A percentile compares a stretch with the other conserved stretches of the same genome.
Evolutionary conservation across 2,113 vertebrate species (phyloP).

Genomic region (Anarrhichthys ocellatus): DNA sequence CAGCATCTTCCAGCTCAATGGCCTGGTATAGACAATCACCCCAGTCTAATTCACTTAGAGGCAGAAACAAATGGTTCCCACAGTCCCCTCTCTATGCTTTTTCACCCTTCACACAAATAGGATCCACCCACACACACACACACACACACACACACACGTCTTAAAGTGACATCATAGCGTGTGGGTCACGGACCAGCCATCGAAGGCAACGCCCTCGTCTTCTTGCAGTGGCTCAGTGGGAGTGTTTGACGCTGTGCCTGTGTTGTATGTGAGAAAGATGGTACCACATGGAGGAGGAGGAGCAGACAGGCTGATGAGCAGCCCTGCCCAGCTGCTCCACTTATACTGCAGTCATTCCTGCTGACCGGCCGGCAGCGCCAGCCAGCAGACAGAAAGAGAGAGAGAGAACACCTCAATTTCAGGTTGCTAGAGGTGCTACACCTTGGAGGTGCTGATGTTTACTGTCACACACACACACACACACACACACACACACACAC

Average conservation of each 20-base stretch:
- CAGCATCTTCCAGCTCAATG: slow-evolving; percentile 30
- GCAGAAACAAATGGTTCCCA: slow-evolving; percentile 36
- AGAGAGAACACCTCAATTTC: not conserved
- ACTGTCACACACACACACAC: not conserved
- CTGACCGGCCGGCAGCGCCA: slow-evolving; percentile 68
- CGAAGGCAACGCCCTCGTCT: slow-evolving; percentile 58
- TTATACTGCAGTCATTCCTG: slow-evolving; percentile 73
- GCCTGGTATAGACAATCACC: slow-evolving; percentile 14
- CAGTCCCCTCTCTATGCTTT: slow-evolving; percentile 6
- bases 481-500: not conserved
- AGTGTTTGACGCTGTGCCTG: slow-evolving; percentile 25
- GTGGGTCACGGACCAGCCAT: slow-evolving; percentile 52
- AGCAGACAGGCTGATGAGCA: slow-evolving; percentile 63
- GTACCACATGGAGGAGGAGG: slow-evolving; percentile 69
- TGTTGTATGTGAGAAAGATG: slow-evolving; percentile 41
- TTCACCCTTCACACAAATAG: not conserved
- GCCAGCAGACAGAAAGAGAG: slow-evolving; percentile 11
- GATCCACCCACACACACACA: not conserved
- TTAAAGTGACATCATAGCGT: slow-evolving; percentile 52
- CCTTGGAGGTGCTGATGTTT: slow-evolving; percentile 16
- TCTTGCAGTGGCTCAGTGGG: slow-evolving; percentile 40
- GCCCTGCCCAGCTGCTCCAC: slow-evolving; percentile 68
- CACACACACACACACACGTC: slow-evolving; percentile 3
- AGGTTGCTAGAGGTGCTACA: slow-evolving; percentile 35
- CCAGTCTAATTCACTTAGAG: slow-evolving; percentile 48